Percentiles rank a stretch among this genome's conserved stretches.
These are phyloP conservation scores for Centropus unirufus DNA, from an alignment of 2,113 vertebrate genomes.

Conservation along the genomic window DNA sequence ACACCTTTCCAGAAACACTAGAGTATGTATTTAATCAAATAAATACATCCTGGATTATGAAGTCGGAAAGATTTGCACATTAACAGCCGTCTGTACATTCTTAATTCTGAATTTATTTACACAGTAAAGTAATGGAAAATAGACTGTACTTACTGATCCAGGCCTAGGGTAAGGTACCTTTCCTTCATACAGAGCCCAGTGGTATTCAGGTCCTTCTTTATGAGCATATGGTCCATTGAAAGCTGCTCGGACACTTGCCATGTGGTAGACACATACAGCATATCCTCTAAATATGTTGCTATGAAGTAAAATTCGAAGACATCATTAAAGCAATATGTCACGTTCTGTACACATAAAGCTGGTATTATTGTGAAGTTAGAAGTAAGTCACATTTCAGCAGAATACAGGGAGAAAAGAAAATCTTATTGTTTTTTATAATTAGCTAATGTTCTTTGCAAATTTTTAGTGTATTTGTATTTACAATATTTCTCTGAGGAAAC, in stretches of 20 bases:
- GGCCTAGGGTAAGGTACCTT: conserved; percentile 95
- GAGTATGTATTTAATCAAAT: background rate
- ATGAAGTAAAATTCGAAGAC: conserved; percentile 28
- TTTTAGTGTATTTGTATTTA: background rate
- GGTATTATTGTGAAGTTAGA: background rate
- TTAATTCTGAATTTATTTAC: background rate
- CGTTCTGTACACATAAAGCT: background rate
- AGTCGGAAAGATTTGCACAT: background rate
- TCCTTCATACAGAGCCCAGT: conserved; percentile 93
- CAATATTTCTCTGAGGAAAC: background rate
- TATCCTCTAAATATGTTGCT: conserved; percentile 95
- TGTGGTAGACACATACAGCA: conserved; percentile 93
- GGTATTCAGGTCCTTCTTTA: conserved; percentile 91
- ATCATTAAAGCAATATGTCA: background rate
- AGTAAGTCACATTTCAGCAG: background rate
- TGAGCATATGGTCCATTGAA: conserved; percentile 96
- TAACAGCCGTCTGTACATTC: background rate
- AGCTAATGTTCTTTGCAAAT: background rate
- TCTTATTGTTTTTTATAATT: background rate
- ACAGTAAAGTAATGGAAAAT: background rate
- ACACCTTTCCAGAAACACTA: background rate
- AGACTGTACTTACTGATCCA: conserved; percentile 87
- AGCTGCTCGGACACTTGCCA: conserved; percentile 91
- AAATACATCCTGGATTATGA: background rate
- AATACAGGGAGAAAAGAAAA: background rate